These are phyloP conservation scores for Orchestia grillus DNA, from an alignment of 1,140 invertebrate species.

Conservation along the genomic window DNA sequence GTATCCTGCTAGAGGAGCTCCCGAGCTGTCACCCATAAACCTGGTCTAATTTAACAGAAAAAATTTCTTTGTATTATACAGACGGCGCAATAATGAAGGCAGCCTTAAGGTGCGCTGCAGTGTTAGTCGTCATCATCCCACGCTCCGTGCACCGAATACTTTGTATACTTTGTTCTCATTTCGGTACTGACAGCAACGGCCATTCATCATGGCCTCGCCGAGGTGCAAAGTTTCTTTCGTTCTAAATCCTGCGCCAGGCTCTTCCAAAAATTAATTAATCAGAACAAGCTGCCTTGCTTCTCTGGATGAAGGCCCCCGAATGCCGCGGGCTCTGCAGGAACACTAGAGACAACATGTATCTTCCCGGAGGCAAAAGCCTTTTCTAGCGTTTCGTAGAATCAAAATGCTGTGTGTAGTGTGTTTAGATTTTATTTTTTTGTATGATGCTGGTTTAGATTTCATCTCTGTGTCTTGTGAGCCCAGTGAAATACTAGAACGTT, in stretches of 20 bases:
- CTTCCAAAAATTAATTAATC: slow-evolving; percentile 41
- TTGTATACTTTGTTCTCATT: slow-evolving; percentile 41
- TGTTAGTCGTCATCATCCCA: neutral
- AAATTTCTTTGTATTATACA: neutral
- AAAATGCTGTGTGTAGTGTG: no score
- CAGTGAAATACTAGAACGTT: no score
- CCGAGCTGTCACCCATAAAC: neutral
- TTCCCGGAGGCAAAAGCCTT: no score
- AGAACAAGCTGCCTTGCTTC: neutral
- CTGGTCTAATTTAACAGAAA: neutral
- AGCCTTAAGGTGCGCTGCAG: neutral
- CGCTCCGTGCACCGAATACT: neutral
- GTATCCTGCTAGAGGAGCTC: neutral
- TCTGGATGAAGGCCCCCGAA: neutral
- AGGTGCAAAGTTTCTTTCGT: slow-evolving; percentile 14
- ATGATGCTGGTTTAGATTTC: no score
- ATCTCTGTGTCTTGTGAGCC: no score
- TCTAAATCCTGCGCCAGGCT: slow-evolving; percentile 18
- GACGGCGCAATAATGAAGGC: slow-evolving; percentile 18
- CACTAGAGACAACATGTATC: no score
- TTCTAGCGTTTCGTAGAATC: no score
- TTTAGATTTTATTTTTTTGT: no score
- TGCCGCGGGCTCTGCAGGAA: no score
- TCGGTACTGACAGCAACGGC: slow-evolving; percentile 11
- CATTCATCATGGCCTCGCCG: neutral